Conservation (phyloP, 2,797 vertebrate genomes). For the Spinus pinus region DNA sequence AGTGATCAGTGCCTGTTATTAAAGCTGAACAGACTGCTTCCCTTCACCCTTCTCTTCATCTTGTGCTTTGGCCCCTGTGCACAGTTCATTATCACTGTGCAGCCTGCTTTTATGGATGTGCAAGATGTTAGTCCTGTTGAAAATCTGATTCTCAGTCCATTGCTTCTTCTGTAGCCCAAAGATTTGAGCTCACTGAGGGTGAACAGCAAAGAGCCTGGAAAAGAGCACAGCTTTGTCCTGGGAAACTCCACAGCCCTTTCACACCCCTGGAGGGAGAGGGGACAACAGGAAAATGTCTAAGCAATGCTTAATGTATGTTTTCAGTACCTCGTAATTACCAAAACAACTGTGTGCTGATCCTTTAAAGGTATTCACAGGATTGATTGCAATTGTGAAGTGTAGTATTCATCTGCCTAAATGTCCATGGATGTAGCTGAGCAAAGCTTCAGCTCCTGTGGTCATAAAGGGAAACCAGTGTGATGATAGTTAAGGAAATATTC, state of each 20-base stretch:
- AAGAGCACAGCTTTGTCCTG: not conserved
- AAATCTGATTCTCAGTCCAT: not conserved
- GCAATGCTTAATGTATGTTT: not conserved
- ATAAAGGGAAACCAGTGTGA: not conserved
- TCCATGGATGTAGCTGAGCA: not conserved
- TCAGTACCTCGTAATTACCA: not conserved
- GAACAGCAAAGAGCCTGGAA: not conserved
- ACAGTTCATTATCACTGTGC: not conserved
- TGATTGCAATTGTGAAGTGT: not conserved
- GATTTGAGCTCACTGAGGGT: not conserved
- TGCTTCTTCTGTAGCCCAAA: not conserved
- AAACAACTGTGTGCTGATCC: not conserved
- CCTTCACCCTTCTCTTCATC: not conserved
- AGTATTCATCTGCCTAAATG: not conserved
- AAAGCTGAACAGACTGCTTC: not conserved
- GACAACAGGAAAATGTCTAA: not conserved
- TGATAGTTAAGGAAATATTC: not conserved
- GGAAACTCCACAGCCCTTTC: not conserved
- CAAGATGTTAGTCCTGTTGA: not conserved
- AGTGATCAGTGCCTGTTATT: not conserved
- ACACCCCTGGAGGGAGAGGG: not conserved
- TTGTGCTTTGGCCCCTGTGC: not conserved
- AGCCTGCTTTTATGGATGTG: not conserved
- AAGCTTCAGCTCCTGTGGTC: not conserved
- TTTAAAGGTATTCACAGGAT: not conserved